A percentile compares a stretch with the other conserved stretches of the same genome.
Conservation (phyloP, 2,113 vertebrate species). For the Thomomys bottae region DNA sequence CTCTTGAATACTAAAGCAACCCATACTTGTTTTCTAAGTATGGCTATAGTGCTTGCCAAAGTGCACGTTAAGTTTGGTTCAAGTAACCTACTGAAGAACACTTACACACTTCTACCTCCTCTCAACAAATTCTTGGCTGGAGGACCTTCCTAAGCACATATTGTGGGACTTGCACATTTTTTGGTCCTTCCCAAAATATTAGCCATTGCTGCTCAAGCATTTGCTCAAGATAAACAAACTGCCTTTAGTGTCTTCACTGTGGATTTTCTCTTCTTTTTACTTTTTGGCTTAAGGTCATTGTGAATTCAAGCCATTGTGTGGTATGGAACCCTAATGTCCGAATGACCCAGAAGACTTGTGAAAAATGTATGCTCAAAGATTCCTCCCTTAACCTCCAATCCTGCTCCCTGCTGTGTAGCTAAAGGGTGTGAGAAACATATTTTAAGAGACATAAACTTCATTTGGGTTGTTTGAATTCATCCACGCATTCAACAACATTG, state of each 20-base stretch:
- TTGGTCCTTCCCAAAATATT: background rate
- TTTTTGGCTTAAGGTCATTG: background rate
- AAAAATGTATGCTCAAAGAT: background rate
- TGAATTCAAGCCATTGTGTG: background rate
- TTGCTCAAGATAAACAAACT: background rate
- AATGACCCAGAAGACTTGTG: background rate
- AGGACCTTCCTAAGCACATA: constrained; percentile 8
- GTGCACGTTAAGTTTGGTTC: background rate
- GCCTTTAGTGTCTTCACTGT: background rate
- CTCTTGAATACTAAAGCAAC: background rate
- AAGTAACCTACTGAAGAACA: background rate
- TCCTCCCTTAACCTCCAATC: background rate
- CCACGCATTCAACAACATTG: background rate
- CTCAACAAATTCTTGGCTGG: background rate
- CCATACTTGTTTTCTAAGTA: constrained; percentile 19
- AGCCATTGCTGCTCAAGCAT: background rate
- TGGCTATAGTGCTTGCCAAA: background rate
- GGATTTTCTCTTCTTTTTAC: background rate
- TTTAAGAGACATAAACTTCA: background rate
- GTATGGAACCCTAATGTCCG: background rate
- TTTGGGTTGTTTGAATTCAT: background rate
- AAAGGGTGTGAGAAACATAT: background rate
- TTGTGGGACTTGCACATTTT: background rate
- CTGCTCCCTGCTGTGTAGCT: background rate
- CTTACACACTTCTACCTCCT: background rate